phyloP scores from a whole-genome alignment of 2,888 invertebrate genomes.

The Stenchaetothrips biformis region DNA sequence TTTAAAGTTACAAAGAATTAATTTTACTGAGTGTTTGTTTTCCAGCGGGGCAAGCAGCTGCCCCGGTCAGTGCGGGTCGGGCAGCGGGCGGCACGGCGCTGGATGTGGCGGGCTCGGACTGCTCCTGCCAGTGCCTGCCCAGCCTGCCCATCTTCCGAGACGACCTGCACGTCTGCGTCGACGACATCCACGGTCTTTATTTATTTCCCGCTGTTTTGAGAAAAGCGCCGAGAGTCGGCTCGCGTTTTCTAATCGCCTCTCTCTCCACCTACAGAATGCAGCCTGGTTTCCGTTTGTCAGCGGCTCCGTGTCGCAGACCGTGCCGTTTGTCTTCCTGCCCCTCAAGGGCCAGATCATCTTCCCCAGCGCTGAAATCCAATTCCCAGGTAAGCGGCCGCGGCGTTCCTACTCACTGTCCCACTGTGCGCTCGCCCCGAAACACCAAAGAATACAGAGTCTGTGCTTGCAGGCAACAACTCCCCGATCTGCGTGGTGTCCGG shows the following conservation, averaged over 20 bases:
- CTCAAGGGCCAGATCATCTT: slow-evolving; percentile 82
- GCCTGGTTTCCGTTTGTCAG: slow-evolving; percentile 75
- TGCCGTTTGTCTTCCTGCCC: slow-evolving; percentile 81
- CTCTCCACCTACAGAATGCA: slow-evolving; percentile 57
- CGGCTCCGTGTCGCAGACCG: slow-evolving; percentile 64
- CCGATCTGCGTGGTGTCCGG: slow-evolving; percentile 82
- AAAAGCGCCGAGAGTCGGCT: background rate
- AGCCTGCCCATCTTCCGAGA: slow-evolving; percentile 76
- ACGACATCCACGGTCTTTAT: slow-evolving; percentile 70
- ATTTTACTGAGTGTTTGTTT: slow-evolving; percentile 30
- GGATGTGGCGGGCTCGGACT: slow-evolving; percentile 51
- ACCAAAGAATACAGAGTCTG: background rate
- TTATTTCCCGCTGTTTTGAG: slow-evolving; percentile 38
- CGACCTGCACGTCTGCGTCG: slow-evolving; percentile 77
- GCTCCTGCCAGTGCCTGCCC: slow-evolving; percentile 72
- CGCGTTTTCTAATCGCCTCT: background rate
- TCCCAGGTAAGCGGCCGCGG: slow-evolving; percentile 57
- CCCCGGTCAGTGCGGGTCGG: slow-evolving; percentile 14
- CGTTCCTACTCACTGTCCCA: background rate
- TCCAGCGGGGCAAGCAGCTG: slow-evolving; percentile 49
- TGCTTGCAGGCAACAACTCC: slow-evolving; percentile 45
- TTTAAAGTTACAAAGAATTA: too few relatives aligned
- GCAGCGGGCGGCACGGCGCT: slow-evolving; percentile 55
- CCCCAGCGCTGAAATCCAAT: slow-evolving; percentile 79
- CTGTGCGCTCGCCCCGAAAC: background rate